A percentile compares a stretch with the other conserved stretches of the same genome.
Conservation (phyloP, 53 echinoderm and acorn worm genomes). For the Holothuria scabra region DNA sequence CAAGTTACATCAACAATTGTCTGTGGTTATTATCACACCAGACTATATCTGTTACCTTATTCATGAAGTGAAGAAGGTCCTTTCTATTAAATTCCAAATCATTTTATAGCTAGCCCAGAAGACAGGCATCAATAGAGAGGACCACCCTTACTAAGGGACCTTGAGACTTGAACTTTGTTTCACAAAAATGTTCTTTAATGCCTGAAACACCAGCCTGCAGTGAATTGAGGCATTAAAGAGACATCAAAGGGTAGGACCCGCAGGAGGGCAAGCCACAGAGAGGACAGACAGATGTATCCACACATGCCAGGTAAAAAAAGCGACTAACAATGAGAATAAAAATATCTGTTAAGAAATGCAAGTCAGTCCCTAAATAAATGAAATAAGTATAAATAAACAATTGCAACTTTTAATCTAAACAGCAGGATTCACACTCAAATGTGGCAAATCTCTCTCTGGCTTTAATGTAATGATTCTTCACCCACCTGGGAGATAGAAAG, state of each 20-base stretch:
- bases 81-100: conserved; percentile 15
- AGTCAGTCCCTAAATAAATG: not conserved
- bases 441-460: too few species aligned
- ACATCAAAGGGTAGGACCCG: conserved; percentile 27
- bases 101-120: conserved; percentile 8
- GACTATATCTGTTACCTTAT: too few species aligned
- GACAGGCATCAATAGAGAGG: conserved; percentile 6
- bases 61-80: too few species aligned
- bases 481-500: too few species aligned
- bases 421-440: not conserved
- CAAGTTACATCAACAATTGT: too few species aligned
- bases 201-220: conserved; percentile 15
- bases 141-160: conserved; percentile 30
- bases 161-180: conserved; percentile 26
- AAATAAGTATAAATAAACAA: conserved; percentile 36
- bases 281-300: too few species aligned
- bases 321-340: too few species aligned
- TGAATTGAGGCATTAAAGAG: conserved; percentile 35
- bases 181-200: conserved; percentile 15
- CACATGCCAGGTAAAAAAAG: too few species aligned
- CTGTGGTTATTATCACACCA: too few species aligned
- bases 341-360: too few species aligned
- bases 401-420: conserved; percentile 22
- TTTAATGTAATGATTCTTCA: too few species aligned
- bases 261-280: conserved; percentile 8